Evolutionary conservation across 2,888 invertebrate species (phyloP).

Genomic region (Sipha maydis): DNA sequence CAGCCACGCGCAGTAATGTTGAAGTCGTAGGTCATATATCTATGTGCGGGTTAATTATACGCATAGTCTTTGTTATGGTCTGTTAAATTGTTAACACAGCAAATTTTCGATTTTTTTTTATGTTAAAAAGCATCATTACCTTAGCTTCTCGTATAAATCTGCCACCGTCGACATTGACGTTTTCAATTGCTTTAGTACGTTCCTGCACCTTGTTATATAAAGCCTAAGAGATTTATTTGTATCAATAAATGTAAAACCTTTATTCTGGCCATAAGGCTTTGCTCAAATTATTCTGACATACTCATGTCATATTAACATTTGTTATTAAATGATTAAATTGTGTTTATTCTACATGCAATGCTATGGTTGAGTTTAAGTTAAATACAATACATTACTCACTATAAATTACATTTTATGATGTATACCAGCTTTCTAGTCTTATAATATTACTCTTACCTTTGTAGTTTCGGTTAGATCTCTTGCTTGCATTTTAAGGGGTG

Average conservation of each 20-base stretch:
- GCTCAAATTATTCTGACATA: conserved; percentile 17
- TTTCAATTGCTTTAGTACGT: conserved; percentile 92
- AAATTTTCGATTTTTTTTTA: conserved; percentile 57
- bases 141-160: conserved; percentile 96
- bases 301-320: conserved; percentile 40
- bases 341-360: conserved; percentile 46
- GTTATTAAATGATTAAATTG: conserved; percentile 13
- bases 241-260: conserved; percentile 47
- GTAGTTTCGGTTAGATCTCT: conserved; percentile 83
- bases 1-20: conserved; percentile 84
- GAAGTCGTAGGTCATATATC: conserved; percentile 87
- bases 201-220: conserved; percentile 93
- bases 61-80: conserved; percentile 63
- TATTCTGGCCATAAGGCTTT: background rate
- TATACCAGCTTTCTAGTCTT: conserved; percentile 10
- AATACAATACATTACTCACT: conserved; percentile 36
- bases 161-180: conserved; percentile 94
- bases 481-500: conserved; percentile 74
- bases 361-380: conserved; percentile 35
- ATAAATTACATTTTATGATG: background rate
- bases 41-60: conserved; percentile 68
- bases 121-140: conserved; percentile 74
- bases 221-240: conserved; percentile 73
- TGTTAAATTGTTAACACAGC: conserved; percentile 59
- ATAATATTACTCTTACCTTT: conserved; percentile 72